phyloP scores from a whole-genome alignment of 2,113 vertebrate genomes.

The Peromyscus californicus region DNA sequence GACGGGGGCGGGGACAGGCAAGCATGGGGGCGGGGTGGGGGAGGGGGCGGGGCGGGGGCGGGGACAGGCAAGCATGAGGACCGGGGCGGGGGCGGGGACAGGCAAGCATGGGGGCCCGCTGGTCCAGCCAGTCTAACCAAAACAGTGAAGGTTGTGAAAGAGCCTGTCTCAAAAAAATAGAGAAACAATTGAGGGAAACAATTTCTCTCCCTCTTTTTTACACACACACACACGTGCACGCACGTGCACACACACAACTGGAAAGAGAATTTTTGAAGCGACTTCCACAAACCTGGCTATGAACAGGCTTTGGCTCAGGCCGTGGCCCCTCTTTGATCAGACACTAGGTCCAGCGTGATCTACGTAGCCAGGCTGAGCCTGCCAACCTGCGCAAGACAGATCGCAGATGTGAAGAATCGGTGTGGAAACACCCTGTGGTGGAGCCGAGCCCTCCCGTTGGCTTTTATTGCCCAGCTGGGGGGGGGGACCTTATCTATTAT shows the following conservation, averaged over 20 bases:
- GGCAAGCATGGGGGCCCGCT: background rate
- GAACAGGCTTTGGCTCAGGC: background rate
- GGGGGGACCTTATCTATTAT: background rate
- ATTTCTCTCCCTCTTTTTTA: background rate
- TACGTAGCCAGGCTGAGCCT: background rate
- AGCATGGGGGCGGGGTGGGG: too few species aligned
- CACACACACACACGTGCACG: background rate
- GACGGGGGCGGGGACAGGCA: too few species aligned
- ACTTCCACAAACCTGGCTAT: background rate
- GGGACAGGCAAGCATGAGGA: too few species aligned
- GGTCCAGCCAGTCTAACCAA: too few species aligned
- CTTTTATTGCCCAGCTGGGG: background rate
- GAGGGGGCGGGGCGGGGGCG: too few species aligned
- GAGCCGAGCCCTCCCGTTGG: background rate
- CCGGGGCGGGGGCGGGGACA: too few species aligned
- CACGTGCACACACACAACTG: background rate
- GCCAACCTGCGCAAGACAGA: background rate
- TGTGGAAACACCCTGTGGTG: rapidly evolving
- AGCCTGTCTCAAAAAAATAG: background rate
- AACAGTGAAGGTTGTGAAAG: background rate
- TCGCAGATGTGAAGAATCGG: background rate
- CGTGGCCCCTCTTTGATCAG: background rate
- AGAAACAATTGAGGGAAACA: background rate
- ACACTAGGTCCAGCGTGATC: background rate
- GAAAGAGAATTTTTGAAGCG: background rate